Conservation (phyloP, 2,797 vertebrate genomes). For the Phylloscopus collybita region DNA sequence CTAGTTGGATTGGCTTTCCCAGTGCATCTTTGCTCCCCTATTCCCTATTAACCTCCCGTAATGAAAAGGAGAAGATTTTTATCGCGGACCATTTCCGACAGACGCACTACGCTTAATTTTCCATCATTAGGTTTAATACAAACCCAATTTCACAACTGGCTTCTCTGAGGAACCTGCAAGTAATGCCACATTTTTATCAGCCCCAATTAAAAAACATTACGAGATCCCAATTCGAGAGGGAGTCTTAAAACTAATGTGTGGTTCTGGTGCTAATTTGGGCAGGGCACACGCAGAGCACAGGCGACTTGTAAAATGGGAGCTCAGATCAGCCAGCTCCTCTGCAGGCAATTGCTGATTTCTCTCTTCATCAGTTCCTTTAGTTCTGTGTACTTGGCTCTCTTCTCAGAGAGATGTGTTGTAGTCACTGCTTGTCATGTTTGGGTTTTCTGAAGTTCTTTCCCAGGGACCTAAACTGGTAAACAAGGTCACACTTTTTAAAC, state of each 20-base stretch:
- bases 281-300: conserved; percentile 53
- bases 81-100: conserved; percentile 71
- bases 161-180: conserved; percentile 76
- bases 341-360: conserved; percentile 47
- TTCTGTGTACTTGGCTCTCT: background rate
- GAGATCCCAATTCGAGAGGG: conserved; percentile 63
- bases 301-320: conserved; percentile 51
- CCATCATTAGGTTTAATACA: conserved; percentile 80
- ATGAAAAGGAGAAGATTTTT: conserved; percentile 73
- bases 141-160: conserved; percentile 81
- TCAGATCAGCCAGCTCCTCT: conserved; percentile 56
- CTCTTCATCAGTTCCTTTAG: conserved; percentile 38
- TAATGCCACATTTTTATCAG: conserved; percentile 77
- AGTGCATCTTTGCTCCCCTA: conserved; percentile 70
- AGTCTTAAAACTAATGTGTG: conserved; percentile 71
- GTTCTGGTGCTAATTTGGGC: conserved; percentile 49
- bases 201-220: conserved; percentile 77
- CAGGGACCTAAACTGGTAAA: too few species aligned
- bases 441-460: too few species aligned
- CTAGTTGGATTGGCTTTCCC: conserved; percentile 71
- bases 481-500: too few species aligned
- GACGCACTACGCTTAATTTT: conserved; percentile 79
- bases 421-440: too few species aligned
- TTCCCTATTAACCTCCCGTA: conserved; percentile 79
- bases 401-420: background rate